Evolutionary conservation across 1,140 invertebrate genomes (phyloP), one percentile per base, ranked within the genome.

Genomic region (Drosophila murphyi): DNA sequence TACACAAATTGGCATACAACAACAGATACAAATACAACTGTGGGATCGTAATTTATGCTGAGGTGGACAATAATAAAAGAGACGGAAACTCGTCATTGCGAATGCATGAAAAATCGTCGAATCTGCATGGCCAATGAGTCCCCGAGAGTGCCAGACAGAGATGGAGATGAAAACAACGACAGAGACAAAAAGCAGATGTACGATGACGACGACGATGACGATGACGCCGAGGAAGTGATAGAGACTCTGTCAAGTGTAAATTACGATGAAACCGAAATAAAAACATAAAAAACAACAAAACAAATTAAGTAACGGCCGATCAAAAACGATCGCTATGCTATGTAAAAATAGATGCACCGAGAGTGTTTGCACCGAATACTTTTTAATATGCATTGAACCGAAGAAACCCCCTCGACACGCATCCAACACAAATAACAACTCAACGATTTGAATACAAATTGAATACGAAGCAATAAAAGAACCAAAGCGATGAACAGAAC

Each of bases 21-120:
- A 69, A 73, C 64, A 67, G 51, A 48, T 52, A 59, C n/a, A 34
- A 56, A n/a, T 57, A 57, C 62, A 61, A 47, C 39, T 68, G 70
- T 37, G 47, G 20, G 20, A 69, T 69, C 55, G 77, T 51, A 77
- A 87, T 75, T 72, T 87, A 87, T 82, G 82, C 82, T 61, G 62
- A 78, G 75, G 50, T 85, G 67, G 65, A 39, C 76, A 69, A 41
- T 56, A 39, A 39, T 8, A 50, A 48, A 37, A 39, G 34, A 52
- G 76, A 51, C 76, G 76, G 81, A 85, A 82, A 85, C 72, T 76
- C 64, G 64, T 72, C 61, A 85, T 85, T 86, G 37, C 59, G 72
- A 80, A 83, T 83, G 77, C 68, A 86, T 64, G 41, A 74, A 83
- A 76, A 72, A 73, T 31, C 60, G 69, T 50, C 68, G 64, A 81